Evolutionary conservation across 2,888 invertebrate species (phyloP).

Genomic region (Nasonovia ribisnigri): DNA sequence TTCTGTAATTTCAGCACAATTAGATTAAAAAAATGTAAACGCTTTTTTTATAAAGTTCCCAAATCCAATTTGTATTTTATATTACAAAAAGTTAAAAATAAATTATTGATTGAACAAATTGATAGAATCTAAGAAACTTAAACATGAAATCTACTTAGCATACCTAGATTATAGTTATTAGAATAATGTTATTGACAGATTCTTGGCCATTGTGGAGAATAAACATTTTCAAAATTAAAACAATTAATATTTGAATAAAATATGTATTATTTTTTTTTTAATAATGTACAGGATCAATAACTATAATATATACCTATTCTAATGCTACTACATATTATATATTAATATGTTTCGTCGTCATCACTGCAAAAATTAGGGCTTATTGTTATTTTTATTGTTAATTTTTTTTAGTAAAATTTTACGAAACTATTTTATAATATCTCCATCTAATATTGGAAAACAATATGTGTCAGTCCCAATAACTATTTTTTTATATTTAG

Average conservation of each 20-base stretch:
- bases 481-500: not conserved
- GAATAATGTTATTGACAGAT: not conserved
- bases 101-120: not conserved
- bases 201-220: not conserved
- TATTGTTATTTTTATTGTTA: not conserved
- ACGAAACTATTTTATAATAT: not conserved
- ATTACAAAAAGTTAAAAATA: not conserved
- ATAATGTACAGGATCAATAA: not conserved
- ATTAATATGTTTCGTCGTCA: not conserved
- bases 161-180: not conserved
- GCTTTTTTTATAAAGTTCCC: not conserved
- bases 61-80: not conserved
- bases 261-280: too few relatives aligned
- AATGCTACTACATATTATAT: too few relatives aligned
- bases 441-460: not conserved
- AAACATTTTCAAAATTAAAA: not conserved
- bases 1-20: not conserved
- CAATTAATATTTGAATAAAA: not conserved
- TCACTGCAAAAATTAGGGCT: not conserved
- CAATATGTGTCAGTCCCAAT: not conserved
- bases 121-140: not conserved
- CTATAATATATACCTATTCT: not conserved
- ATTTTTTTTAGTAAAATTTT: not conserved
- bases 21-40: not conserved
- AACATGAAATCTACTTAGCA: not conserved